Evolutionary conservation across 2,797 vertebrate genomes (phyloP), one percentile per base, ranked within the genome.

Genomic region (Phoxinus dragarum): DNA sequence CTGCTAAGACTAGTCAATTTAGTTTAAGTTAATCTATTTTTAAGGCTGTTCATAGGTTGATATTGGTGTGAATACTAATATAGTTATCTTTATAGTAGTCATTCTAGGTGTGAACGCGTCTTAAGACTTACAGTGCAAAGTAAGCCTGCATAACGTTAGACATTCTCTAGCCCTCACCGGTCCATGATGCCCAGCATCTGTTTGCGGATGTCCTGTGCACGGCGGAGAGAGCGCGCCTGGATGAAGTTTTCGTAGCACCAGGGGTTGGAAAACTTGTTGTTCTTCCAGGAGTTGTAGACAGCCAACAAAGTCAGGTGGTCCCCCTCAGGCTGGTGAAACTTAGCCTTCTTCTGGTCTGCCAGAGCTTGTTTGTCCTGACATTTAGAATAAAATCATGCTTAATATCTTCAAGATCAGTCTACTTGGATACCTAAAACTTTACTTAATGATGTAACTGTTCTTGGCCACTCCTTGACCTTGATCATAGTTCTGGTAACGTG

Each of bases 111-210:
- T 52, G 49, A 52, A 52, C 6, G 0, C 2, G 47, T 17, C 47
- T 49, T 6, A 49, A 49, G 47, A 16, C 14, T 49, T 49, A 49
- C 47, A 49, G 21, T 9, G 56, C 27, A 27, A 64, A 64, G 61
- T 64, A 17, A 66, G 6, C 14, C 27, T 34, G 6, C 14, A 66
- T 17, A 4, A 34, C 7, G 27, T 66, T 17, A 66, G 27, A 17
- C 34, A 66, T 34, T 66, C 64, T 66, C 6, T 66, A 17, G 27
- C 14, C 21, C 90, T 92, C 90, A 97, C 97, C 98, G 95, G 95
- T 99, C 98, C 98, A 99, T 99, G 89, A 99, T 99, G 19, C 98
- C 98, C 93, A 99, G 84, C 98, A 99, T 99, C 94, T 99, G 98
- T 87, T 99, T 99, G 91, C 98, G 98, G 89, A 99, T 99, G 91